Base-by-base conservation (phyloP, 2,888 invertebrate genomes). In the Dasysyrphus tricinctus region DNA sequence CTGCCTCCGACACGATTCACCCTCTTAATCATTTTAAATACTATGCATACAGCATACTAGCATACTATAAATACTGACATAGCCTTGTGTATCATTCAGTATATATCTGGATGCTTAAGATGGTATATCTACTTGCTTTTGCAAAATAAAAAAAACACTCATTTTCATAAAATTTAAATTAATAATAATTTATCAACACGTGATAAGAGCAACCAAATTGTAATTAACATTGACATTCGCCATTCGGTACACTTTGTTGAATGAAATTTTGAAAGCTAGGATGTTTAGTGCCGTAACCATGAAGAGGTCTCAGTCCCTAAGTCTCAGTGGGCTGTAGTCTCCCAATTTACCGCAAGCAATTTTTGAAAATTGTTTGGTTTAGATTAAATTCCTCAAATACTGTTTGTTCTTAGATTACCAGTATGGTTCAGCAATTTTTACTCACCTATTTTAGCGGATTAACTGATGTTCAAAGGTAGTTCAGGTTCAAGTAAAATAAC, bases 161-260 rank as follows among this genome's bases (percentile, higher is more conserved):
- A 11, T 32, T 57, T 59, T 80, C 47, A 76, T 80, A 73, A 85
- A 80, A 85, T 49, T 70, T 77, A 78, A 86, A 86, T 86, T 86
- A 86, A 81, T 81, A 59, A 70, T 78, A 86, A 86, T 86, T 74
- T 59, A 75, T 65, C 61, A 42, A 86, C 78, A 81, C 78, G 74
- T 86, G 74, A 86, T 81, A 81, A 81, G 56, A 81, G 61, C 44
- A 80, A 77, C 80, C 73, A 80, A 77, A 76, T 77, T 42, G 57
- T 47, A 78, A 86, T 81, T 86, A 81, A 81, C 85, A 81, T 81
- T 86, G 85, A 78, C 74, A 81, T 78, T 86, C 81, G 85, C 74
- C 74, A 81, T 78, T 86, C 81, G 85, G 85, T 65, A 78, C 63
- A 59, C 81, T 81, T 86, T 78, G 80, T 77, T 54, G 19, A 78